These are phyloP conservation scores for Panurus biarmicus DNA, from an alignment of 2,113 vertebrate species.

Conservation along the genomic window DNA sequence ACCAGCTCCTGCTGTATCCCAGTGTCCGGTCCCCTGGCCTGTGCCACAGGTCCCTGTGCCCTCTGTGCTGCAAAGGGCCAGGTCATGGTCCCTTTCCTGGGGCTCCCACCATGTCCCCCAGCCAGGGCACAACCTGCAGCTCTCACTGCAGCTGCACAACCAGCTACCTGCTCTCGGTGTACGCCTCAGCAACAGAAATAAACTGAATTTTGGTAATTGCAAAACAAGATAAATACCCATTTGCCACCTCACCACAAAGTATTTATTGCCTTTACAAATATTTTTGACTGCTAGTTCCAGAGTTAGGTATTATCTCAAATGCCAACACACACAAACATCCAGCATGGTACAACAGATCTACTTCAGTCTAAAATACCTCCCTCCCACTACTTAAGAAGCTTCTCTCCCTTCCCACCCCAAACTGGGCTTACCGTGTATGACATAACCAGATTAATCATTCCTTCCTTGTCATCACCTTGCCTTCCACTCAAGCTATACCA, in stretches of 20 bases:
- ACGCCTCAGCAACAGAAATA: background rate
- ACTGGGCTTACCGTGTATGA: conserved; percentile 83
- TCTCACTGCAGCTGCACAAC: background rate
- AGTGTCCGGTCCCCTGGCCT: background rate
- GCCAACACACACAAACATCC: background rate
- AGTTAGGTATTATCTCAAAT: background rate
- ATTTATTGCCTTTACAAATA: background rate
- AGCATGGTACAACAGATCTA: background rate
- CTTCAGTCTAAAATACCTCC: background rate
- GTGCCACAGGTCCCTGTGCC: background rate
- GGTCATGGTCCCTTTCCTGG: background rate
- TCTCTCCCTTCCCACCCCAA: background rate
- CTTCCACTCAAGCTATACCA: conserved; percentile 94
- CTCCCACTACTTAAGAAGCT: background rate
- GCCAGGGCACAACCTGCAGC: background rate
- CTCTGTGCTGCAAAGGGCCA: background rate
- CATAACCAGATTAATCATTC: conserved; percentile 99
- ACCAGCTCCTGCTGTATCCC: background rate
- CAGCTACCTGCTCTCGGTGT: background rate
- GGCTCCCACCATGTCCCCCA: background rate
- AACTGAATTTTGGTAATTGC: background rate
- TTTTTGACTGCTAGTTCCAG: background rate
- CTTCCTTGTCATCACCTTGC: conserved; percentile 97
- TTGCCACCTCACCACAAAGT: background rate
- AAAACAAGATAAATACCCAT: background rate